phyloP scores from a whole-genome alignment of 2,113 vertebrate species.

The Panthera leo region DNA sequence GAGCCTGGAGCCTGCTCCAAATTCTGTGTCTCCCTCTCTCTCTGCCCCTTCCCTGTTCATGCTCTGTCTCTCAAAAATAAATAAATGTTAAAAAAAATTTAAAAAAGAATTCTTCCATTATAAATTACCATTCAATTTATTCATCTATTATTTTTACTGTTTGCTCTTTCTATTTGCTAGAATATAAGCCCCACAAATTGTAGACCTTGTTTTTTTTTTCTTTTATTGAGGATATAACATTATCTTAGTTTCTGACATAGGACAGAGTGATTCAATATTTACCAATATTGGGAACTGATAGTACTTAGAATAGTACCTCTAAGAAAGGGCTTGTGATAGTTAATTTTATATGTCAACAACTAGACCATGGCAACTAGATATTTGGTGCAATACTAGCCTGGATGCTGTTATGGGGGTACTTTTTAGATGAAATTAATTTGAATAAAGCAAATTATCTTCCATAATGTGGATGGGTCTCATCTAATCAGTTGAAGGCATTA shows the following conservation, averaged over 20 bases:
- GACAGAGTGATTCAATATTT: not conserved
- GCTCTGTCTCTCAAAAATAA: too few relatives aligned
- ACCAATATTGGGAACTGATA: too few relatives aligned
- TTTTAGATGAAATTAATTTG: not conserved
- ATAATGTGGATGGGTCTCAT: not conserved
- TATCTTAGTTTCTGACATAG: not conserved
- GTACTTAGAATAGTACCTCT: not conserved
- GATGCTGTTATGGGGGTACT: not conserved
- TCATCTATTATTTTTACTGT: not conserved
- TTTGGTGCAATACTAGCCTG: not conserved
- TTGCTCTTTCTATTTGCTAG: not conserved
- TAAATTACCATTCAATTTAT: not conserved
- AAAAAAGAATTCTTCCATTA: not conserved
- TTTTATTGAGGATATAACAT: not conserved
- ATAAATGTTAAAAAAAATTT: too few relatives aligned
- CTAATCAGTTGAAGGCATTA: not conserved
- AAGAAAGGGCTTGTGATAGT: not conserved
- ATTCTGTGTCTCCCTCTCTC: too few relatives aligned
- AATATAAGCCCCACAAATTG: not conserved
- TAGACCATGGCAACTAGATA: not conserved
- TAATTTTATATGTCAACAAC: not conserved
- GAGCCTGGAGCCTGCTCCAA: too few relatives aligned
- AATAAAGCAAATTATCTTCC: not conserved
- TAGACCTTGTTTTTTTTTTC: not conserved
- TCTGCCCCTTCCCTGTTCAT: too few relatives aligned